Conservation (phyloP, 2,888 invertebrate genomes). For the Stenchaetothrips biformis region DNA sequence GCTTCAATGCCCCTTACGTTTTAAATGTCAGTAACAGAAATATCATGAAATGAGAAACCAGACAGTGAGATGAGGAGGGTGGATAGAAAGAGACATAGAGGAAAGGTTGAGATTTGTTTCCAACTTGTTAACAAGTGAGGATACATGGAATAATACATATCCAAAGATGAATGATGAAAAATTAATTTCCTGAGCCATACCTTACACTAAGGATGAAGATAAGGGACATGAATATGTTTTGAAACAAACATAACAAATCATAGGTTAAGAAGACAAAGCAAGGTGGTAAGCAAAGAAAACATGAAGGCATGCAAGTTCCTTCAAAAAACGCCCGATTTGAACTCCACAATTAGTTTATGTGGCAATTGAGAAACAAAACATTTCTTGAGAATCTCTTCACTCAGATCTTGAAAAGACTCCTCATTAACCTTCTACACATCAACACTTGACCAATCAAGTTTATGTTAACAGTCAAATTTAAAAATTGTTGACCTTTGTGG, state of each 20-base stretch:
- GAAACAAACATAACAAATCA: constrained; percentile 31
- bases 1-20: not conserved
- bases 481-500: not conserved
- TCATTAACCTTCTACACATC: not conserved
- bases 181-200: not conserved
- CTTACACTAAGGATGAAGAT: constrained; percentile 19
- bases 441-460: not conserved
- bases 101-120: not conserved
- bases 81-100: not conserved
- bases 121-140: not conserved
- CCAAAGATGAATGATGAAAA: too few relatives aligned
- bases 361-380: not conserved
- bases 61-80: not conserved
- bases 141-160: too few relatives aligned
- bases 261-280: not conserved
- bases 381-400: constrained; percentile 27
- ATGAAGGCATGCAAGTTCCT: constrained; percentile 27
- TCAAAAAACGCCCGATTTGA: constrained; percentile 11
- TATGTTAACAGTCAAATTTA: not conserved
- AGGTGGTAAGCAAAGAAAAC: constrained; percentile 26
- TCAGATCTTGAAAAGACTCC: not conserved
- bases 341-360: not conserved
- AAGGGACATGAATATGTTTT: constrained; percentile 31
- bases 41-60: not conserved
- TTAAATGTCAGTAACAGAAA: not conserved